phyloP scores from a whole-genome alignment of 2,888 invertebrate genomes.

The Orchestes rusci region DNA sequence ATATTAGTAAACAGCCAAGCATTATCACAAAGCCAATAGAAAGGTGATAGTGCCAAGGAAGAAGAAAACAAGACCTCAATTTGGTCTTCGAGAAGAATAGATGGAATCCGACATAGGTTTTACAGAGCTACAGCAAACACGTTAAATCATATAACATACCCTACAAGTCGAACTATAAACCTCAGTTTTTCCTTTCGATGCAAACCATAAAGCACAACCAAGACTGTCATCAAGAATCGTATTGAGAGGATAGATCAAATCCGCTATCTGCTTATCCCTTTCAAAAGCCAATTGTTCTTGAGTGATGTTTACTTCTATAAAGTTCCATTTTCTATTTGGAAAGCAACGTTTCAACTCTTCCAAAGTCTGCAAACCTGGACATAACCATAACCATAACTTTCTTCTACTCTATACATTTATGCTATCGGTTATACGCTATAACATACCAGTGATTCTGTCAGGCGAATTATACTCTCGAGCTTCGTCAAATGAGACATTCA shows the following conservation, averaged over 20 bases:
- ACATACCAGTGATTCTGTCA: conserved; percentile 62
- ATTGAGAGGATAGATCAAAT: conserved; percentile 76
- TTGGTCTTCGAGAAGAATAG: too few species aligned
- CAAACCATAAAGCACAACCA: conserved; percentile 96
- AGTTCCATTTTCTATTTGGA: conserved; percentile 73
- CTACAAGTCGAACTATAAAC: conserved; percentile 55
- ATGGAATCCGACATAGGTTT: too few species aligned
- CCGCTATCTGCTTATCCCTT: conserved; percentile 55
- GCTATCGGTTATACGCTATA: too few species aligned
- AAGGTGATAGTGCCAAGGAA: too few species aligned
- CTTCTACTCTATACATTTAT: too few species aligned
- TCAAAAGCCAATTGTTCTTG: conserved; percentile 55
- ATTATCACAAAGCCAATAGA: too few species aligned
- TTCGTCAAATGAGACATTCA: conserved; percentile 89
- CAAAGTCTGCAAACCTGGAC: conserved; percentile 47
- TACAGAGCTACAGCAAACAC: too few species aligned
- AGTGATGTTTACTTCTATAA: conserved; percentile 71
- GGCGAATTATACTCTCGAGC: conserved; percentile 59
- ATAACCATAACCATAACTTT: not conserved
- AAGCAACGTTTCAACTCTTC: conserved; percentile 61
- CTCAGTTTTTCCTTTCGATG: conserved; percentile 63
- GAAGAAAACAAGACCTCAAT: too few species aligned
- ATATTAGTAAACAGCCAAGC: not conserved
- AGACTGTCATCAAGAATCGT: conserved; percentile 94
- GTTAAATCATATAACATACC: conserved; percentile 40